Conservation (phyloP, 1,140 invertebrate genomes). For the Battus philenor region DNA sequence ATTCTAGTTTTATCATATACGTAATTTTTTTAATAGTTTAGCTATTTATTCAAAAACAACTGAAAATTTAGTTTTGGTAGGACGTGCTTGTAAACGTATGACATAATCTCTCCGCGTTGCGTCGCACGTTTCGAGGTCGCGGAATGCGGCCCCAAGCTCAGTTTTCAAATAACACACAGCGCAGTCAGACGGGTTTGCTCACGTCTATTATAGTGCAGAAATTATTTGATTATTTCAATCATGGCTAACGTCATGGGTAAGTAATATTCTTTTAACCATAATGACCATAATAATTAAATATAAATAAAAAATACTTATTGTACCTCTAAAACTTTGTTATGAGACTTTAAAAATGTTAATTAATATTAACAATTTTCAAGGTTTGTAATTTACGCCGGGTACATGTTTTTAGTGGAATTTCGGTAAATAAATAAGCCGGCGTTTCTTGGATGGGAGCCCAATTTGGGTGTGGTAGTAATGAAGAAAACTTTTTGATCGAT, state of each 20-base stretch:
- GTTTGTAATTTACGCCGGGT: too few species aligned
- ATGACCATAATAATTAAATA: too few species aligned
- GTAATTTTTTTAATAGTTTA: too few species aligned
- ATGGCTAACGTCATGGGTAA: conserved; percentile 66
- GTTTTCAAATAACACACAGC: conserved; percentile 39
- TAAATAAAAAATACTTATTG: too few species aligned
- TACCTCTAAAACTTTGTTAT: too few species aligned
- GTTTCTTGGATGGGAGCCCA: conserved; percentile 53
- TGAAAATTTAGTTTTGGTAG: too few species aligned
- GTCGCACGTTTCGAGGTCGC: conserved; percentile 20
- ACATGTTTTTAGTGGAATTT: too few species aligned
- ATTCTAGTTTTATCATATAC: too few species aligned
- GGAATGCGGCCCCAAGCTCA: conserved; percentile 28
- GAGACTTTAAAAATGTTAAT: too few species aligned
- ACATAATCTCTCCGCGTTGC: conserved; percentile 14
- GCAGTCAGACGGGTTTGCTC: conserved; percentile 30
- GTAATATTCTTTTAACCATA: conserved; percentile 19
- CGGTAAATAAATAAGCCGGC: conserved; percentile 28
- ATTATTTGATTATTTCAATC: conserved; percentile 26
- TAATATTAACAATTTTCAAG: too few species aligned
- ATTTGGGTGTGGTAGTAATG: conserved; percentile 30
- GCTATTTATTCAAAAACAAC: too few species aligned
- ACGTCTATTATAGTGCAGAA: conserved; percentile 28
- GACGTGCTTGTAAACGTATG: too few species aligned
- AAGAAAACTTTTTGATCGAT: not conserved